phyloP scores from a whole-genome alignment of 2,113 vertebrate species.

The Serinus canaria region DNA sequence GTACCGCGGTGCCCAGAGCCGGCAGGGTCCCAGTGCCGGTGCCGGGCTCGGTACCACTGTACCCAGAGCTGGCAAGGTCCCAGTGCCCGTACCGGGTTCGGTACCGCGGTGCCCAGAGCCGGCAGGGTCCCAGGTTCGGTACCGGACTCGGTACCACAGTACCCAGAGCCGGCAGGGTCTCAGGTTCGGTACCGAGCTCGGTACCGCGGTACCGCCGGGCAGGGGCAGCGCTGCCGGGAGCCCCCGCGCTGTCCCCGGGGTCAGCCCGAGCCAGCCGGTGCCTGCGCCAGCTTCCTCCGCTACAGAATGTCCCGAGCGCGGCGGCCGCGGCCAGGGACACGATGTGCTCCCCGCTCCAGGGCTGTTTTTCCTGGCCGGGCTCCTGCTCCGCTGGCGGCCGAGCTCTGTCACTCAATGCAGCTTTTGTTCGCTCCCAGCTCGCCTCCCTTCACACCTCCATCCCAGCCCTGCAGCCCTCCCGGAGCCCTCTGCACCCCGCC shows the following conservation, averaged over 20 bases:
- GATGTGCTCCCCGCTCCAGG: conserved; percentile 62
- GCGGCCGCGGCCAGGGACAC: conserved; percentile 61
- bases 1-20: too few relatives aligned
- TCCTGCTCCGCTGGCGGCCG: conserved; percentile 30
- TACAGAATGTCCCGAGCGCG: conserved; percentile 56
- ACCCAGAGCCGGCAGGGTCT: too few relatives aligned
- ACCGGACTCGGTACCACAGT: too few relatives aligned
- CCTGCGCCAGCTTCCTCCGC: conserved; percentile 36
- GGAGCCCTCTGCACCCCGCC: neutral
- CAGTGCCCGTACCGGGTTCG: too few relatives aligned
- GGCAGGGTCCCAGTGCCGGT: too few relatives aligned
- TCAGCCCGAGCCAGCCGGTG: neutral
- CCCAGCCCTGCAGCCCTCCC: neutral
- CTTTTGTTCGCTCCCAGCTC: conserved; percentile 32
- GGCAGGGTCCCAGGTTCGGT: too few relatives aligned
- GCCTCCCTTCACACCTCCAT: conserved; percentile 22
- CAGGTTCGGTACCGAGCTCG: neutral
- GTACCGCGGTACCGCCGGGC: neutral
- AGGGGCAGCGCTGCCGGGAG: neutral
- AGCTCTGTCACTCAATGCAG: conserved; percentile 8
- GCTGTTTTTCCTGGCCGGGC: conserved; percentile 54
- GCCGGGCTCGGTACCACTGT: too few relatives aligned
- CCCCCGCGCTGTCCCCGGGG: neutral
- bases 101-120: too few relatives aligned
- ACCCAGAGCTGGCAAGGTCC: too few relatives aligned